These are phyloP conservation scores for Smutsia gigantea DNA, from an alignment of 2,797 vertebrate genomes.

Conservation along the genomic window DNA sequence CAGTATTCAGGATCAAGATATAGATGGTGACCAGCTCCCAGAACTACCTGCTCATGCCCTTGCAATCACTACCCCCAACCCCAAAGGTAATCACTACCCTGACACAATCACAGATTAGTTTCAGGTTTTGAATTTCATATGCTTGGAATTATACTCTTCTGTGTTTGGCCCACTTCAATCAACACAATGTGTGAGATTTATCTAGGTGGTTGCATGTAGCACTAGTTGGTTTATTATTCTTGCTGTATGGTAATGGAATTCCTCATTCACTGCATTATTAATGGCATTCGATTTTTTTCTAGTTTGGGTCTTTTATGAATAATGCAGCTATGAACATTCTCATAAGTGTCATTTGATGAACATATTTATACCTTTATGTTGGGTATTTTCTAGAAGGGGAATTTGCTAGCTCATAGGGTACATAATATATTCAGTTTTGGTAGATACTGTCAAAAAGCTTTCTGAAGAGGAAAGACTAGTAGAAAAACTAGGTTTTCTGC, in stretches of 20 bases:
- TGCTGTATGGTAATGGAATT: not conserved
- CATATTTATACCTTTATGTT: not conserved
- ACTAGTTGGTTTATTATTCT: not conserved
- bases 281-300: not conserved
- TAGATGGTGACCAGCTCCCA: not conserved
- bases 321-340: not conserved
- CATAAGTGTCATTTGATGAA: not conserved
- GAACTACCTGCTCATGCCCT: not conserved
- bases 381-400: not conserved
- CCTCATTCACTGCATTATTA: not conserved
- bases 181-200: not conserved
- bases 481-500: not conserved
- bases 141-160: not conserved
- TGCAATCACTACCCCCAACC: not conserved
- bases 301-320: not conserved
- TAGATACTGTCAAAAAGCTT: not conserved
- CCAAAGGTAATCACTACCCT: not conserved
- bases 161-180: not conserved
- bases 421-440: not conserved
- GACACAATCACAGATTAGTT: not conserved
- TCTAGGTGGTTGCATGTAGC: fast-evolving
- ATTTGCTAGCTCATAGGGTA: not conserved
- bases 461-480: constrained; percentile 9
- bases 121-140: not conserved
- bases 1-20: not conserved